phyloP scores from a whole-genome alignment of 2,797 vertebrate species.

The Enteromius radiatus region DNA sequence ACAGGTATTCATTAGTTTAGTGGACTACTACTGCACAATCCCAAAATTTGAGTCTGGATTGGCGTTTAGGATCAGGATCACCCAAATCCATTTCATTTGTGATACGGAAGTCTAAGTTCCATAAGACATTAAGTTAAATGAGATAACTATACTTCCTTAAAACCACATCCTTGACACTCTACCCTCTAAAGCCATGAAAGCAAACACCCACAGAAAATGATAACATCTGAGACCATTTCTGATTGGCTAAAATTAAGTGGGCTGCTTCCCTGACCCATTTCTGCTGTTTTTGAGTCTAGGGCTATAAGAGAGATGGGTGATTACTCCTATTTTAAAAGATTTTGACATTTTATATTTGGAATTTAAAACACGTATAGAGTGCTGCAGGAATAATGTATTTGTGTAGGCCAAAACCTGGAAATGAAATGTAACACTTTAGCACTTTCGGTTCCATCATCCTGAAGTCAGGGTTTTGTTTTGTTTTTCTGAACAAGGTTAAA shows the following conservation, averaged over 20 bases:
- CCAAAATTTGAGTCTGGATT: background rate
- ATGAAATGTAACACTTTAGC: background rate
- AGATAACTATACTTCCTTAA: background rate
- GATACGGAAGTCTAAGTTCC: background rate
- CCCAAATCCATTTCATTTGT: background rate
- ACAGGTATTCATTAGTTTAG: background rate
- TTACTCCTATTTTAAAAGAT: background rate
- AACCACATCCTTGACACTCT: background rate
- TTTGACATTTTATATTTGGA: background rate
- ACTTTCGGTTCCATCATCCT: background rate
- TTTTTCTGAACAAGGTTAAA: background rate
- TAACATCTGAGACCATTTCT: background rate
- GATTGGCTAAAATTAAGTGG: background rate
- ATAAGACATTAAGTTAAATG: background rate
- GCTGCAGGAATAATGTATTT: background rate
- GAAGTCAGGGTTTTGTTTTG: background rate
- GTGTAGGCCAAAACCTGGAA: background rate
- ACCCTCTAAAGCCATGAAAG: background rate
- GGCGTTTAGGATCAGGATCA: background rate
- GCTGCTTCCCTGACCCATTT: slow-evolving; percentile 2
- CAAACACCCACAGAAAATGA: background rate
- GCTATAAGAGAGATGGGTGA: background rate
- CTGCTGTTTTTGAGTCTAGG: background rate
- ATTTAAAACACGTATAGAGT: no score
- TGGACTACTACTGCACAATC: background rate